These are phyloP conservation scores for Euura lappo DNA, from an alignment of 1,140 invertebrate genomes.

Conservation along the genomic window DNA sequence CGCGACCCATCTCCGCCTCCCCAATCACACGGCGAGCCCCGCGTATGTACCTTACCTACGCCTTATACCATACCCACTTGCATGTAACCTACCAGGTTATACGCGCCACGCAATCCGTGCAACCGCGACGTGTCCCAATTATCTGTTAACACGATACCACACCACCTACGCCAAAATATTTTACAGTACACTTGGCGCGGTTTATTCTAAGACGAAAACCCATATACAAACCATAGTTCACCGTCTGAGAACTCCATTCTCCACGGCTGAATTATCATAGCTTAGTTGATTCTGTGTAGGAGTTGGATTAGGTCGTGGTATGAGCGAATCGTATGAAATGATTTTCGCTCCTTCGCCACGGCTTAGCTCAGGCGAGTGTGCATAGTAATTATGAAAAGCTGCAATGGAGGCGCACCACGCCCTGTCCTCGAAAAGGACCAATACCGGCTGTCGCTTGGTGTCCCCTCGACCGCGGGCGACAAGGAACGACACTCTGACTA, in stretches of 20 bases:
- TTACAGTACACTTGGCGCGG: no score
- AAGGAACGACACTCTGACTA: conserved; percentile 50
- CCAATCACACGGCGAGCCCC: conserved; percentile 54
- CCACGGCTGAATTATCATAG: no score
- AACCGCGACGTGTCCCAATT: conserved; percentile 45
- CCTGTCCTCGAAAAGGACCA: conserved; percentile 47
- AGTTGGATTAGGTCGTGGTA: no score
- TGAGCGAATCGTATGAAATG: no score
- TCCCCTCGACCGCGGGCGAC: conserved; percentile 37
- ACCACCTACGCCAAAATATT: background rate
- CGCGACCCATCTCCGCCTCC: conserved; percentile 62
- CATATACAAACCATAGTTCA: no score
- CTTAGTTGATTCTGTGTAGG: no score
- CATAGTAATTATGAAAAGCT: conserved; percentile 50
- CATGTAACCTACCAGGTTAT: background rate
- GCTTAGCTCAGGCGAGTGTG: no score
- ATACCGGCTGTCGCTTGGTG: conserved; percentile 48
- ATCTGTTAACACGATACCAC: conserved; percentile 50
- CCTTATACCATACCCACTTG: no score
- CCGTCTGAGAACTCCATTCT: no score
- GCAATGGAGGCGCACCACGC: conserved; percentile 56
- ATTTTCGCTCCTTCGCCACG: no score
- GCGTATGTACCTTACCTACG: no score
- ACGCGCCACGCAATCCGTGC: background rate
- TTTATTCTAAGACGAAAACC: no score